These are phyloP conservation scores for Amblyopsis hoosieri DNA, from an alignment of 2,797 vertebrate species.

Conservation along the genomic window DNA sequence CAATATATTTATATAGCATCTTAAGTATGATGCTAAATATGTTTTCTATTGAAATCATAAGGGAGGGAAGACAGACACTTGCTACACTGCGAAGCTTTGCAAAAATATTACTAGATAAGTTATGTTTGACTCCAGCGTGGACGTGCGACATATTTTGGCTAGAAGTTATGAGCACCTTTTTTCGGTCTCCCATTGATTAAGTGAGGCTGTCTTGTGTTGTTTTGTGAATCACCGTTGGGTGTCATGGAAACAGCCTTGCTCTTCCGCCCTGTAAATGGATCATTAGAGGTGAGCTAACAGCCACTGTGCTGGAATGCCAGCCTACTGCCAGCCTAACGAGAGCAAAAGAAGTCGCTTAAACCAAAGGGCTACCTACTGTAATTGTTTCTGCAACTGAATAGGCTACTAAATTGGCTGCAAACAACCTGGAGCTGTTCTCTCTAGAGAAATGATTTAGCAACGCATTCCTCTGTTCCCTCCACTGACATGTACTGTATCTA, in stretches of 20 bases:
- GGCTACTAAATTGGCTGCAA: constrained; percentile 26
- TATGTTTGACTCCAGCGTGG: no score
- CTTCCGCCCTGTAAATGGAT: constrained; percentile 30
- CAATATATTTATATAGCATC: neutral
- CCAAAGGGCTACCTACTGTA: constrained; percentile 20
- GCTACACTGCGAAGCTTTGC: no score
- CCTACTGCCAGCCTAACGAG: neutral
- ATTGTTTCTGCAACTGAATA: constrained; percentile 29
- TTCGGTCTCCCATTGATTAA: constrained; percentile 24
- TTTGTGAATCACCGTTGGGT: constrained; percentile 25
- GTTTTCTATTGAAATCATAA: no score
- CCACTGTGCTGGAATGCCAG: constrained; percentile 9
- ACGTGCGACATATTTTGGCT: no score
- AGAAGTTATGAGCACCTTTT: constrained; percentile 14
- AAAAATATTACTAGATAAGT: no score
- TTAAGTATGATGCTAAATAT: no score
- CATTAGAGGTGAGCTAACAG: constrained; percentile 23
- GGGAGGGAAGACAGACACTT: no score
- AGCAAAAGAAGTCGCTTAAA: constrained; percentile 19
- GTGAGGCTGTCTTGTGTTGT: constrained; percentile 17
- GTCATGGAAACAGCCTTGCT: constrained; percentile 22
- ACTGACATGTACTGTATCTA: constrained; percentile 72
- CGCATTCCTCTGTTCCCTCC: constrained; percentile 47
- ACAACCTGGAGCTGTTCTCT: constrained; percentile 18
- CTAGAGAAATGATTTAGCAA: constrained; percentile 33